Evolutionary conservation across 2,888 invertebrate genomes (phyloP).

Genomic region (Mylabris sibirica): DNA sequence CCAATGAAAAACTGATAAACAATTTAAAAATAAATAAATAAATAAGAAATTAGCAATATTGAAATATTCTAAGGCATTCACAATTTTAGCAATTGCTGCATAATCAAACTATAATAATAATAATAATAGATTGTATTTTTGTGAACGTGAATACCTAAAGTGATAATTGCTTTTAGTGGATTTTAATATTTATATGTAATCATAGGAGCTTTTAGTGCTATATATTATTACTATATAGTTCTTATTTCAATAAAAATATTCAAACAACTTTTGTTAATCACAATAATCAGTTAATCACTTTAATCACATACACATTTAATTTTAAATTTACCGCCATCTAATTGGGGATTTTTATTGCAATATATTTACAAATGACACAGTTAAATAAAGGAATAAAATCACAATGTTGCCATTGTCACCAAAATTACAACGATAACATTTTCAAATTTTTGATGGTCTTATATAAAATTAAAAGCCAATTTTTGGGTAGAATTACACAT

Average conservation of each 20-base stretch:
- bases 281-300: too few relatives aligned
- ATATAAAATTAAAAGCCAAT: too few relatives aligned
- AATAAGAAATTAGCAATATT: conserved; percentile 44
- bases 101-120: conserved; percentile 44
- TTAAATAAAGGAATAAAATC: too few relatives aligned
- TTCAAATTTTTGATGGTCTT: too few relatives aligned
- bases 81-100: conserved; percentile 39
- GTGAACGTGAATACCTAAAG: conserved; percentile 56
- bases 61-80: conserved; percentile 44
- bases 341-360: too few relatives aligned
- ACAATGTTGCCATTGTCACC: too few relatives aligned
- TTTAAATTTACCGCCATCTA: too few relatives aligned
- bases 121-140: conserved; percentile 55
- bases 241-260: conserved; percentile 52
- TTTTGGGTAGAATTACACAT: too few relatives aligned
- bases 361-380: too few relatives aligned
- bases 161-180: conserved; percentile 58
- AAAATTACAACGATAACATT: too few relatives aligned
- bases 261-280: neutral
- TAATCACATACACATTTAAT: too few relatives aligned
- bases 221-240: conserved; percentile 46
- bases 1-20: conserved; percentile 25
- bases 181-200: conserved; percentile 56
- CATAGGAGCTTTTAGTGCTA: conserved; percentile 53
- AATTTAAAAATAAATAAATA: conserved; percentile 30